Evolutionary conservation across 2,888 invertebrate species (phyloP).

Genomic region (Ennomos erosarius): DNA sequence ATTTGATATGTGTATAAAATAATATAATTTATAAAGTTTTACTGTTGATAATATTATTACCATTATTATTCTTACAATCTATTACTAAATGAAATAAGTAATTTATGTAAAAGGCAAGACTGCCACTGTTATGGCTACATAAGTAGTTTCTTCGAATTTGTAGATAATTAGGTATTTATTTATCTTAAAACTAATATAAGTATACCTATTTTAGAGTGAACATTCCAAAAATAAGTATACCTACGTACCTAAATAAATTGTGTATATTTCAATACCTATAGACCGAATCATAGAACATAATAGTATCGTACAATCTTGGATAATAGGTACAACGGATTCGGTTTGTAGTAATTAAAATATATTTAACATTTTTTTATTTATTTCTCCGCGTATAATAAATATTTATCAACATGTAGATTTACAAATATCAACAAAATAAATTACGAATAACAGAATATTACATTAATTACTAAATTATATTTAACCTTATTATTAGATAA

Average conservation of each 20-base stretch:
- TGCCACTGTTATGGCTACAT: slow-evolving; percentile 77
- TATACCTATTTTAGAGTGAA: too few relatives aligned
- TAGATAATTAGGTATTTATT: slow-evolving; percentile 33
- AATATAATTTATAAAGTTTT: slow-evolving; percentile 2
- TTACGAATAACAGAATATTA: slow-evolving; percentile 85
- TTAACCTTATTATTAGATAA: slow-evolving; percentile 59
- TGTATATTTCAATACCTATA: slow-evolving; percentile 72
- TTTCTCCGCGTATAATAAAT: slow-evolving; percentile 78
- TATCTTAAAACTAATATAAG: slow-evolving; percentile 22
- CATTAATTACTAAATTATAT: slow-evolving; percentile 62
- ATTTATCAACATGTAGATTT: slow-evolving; percentile 85
- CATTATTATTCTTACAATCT: slow-evolving; percentile 15
- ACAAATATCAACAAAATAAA: slow-evolving; percentile 86
- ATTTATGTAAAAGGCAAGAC: slow-evolving; percentile 75
- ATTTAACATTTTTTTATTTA: slow-evolving; percentile 82
- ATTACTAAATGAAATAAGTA: slow-evolving; percentile 35
- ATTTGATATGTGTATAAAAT: slow-evolving; percentile 3
- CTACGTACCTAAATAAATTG: slow-evolving; percentile 70
- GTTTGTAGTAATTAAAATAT: slow-evolving; percentile 63
- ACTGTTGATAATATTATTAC: slow-evolving; percentile 5
- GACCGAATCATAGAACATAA: slow-evolving; percentile 19
- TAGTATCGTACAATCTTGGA: slow-evolving; percentile 42
- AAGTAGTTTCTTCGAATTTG: slow-evolving; percentile 30
- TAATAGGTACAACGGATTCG: slow-evolving; percentile 61
- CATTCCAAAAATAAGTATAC: slow-evolving; percentile 35